These are phyloP conservation scores for Pristis pectinata DNA, from an alignment of 2,797 vertebrate genomes.

Conservation along the genomic window DNA sequence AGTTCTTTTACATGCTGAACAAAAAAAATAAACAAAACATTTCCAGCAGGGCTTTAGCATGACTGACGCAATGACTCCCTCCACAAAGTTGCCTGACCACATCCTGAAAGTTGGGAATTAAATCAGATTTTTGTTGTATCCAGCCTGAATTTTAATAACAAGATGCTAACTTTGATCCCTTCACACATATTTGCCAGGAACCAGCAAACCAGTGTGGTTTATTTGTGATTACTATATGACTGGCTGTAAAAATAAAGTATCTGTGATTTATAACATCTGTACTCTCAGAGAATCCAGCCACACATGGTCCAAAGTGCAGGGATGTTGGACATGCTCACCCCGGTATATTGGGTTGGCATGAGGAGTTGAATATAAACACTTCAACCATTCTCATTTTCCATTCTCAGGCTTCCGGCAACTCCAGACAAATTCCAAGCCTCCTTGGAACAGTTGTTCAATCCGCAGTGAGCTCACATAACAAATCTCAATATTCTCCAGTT, in stretches of 20 bases:
- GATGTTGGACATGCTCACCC: neutral
- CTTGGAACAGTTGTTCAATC: neutral
- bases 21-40: too few species aligned
- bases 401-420: neutral
- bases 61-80: too few species aligned
- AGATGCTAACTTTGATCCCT: neutral
- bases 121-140: too few species aligned
- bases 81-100: too few species aligned
- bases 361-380: neutral
- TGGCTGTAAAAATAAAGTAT: neutral
- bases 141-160: neutral
- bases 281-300: neutral
- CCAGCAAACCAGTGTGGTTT: neutral
- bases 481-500: neutral
- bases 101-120: too few species aligned
- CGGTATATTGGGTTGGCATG: neutral
- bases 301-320: neutral
- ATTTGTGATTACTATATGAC: neutral
- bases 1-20: too few species aligned
- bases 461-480: neutral
- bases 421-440: neutral
- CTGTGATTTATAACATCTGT: neutral
- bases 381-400: neutral
- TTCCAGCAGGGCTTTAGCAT: too few species aligned
- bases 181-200: neutral